phyloP scores from a whole-genome alignment of 2,888 invertebrate species.

The Omphaloscelis lunosa region DNA sequence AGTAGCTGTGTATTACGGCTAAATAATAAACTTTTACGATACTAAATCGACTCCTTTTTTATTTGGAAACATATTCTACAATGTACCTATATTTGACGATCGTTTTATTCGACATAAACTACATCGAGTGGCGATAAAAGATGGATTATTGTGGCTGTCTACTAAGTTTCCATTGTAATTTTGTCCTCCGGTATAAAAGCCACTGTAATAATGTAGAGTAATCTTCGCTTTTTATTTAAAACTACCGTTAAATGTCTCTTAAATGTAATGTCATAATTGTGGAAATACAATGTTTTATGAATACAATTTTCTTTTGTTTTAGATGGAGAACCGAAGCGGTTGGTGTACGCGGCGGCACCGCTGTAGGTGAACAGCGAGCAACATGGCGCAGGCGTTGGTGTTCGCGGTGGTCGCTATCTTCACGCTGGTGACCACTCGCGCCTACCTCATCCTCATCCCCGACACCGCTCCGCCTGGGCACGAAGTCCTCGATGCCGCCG shows the following conservation, averaged over 20 bases:
- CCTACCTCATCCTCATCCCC: slow-evolving; percentile 91
- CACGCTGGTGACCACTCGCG: slow-evolving; percentile 79
- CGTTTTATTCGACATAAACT: slow-evolving; percentile 50
- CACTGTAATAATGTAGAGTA: neutral
- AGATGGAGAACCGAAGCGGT: slow-evolving; percentile 81
- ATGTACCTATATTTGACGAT: slow-evolving; percentile 31
- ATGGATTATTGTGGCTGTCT: slow-evolving; percentile 33
- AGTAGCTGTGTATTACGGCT: slow-evolving; percentile 31
- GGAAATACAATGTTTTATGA: slow-evolving; percentile 3
- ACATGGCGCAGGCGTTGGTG: slow-evolving; percentile 79
- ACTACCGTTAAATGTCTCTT: slow-evolving; percentile 8
- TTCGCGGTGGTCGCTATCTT: slow-evolving; percentile 78
- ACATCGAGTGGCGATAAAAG: slow-evolving; percentile 40
- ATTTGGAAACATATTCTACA: slow-evolving; percentile 33
- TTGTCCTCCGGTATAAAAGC: slow-evolving; percentile 21
- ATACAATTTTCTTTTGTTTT: slow-evolving; percentile 67
- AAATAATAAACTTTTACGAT: slow-evolving; percentile 58
- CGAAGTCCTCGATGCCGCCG: slow-evolving; percentile 94
- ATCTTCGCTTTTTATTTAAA: slow-evolving; percentile 3
- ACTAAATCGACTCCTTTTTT: slow-evolving; percentile 38
- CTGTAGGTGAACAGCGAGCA: slow-evolving; percentile 82
- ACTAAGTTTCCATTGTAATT: slow-evolving; percentile 39
- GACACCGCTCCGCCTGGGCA: slow-evolving; percentile 92
- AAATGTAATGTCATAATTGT: neutral
- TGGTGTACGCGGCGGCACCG: slow-evolving; percentile 84